These are phyloP conservation scores for Amphiprion percula DNA, from an alignment of 2,113 vertebrate genomes.

Conservation along the genomic window DNA sequence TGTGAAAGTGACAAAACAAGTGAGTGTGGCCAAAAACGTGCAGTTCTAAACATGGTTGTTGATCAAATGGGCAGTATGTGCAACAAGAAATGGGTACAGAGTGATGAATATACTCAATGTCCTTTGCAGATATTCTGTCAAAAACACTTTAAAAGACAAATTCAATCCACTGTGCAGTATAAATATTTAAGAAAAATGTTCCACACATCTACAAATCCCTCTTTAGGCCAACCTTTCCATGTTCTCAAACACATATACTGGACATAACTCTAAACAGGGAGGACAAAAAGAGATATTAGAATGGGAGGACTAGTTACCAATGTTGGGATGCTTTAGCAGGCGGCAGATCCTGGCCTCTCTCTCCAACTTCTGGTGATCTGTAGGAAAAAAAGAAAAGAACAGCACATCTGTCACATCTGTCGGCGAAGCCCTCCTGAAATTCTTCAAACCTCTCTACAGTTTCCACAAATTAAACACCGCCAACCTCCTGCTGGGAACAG, in stretches of 20 bases:
- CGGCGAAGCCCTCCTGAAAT: not conserved
- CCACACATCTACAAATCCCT: not conserved
- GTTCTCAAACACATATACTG: not conserved
- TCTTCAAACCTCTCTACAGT: not conserved
- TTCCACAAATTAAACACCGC: not conserved
- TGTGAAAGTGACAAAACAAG: no score
- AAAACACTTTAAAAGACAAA: not conserved
- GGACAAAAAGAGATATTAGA: not conserved
- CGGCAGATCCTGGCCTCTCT: slow-evolving; percentile 95
- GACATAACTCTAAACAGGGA: no score
- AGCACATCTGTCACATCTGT: slow-evolving; percentile 5
- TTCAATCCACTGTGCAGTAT: not conserved
- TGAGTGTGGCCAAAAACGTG: not conserved
- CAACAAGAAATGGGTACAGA: no score
- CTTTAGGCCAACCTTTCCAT: not conserved
- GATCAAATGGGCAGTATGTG: no score
- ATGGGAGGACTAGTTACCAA: slow-evolving; percentile 79
- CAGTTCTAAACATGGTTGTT: not conserved
- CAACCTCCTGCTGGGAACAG: not conserved
- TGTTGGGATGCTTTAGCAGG: slow-evolving; percentile 93
- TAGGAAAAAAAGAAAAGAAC: slow-evolving; percentile 20
- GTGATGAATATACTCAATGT: not conserved
- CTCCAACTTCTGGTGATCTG: slow-evolving; percentile 96
- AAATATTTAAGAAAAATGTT: not conserved
- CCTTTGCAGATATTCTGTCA: not conserved